These are phyloP conservation scores for Eristalinus sepulchralis DNA, from an alignment of 2,888 invertebrate species.

Conservation along the genomic window DNA sequence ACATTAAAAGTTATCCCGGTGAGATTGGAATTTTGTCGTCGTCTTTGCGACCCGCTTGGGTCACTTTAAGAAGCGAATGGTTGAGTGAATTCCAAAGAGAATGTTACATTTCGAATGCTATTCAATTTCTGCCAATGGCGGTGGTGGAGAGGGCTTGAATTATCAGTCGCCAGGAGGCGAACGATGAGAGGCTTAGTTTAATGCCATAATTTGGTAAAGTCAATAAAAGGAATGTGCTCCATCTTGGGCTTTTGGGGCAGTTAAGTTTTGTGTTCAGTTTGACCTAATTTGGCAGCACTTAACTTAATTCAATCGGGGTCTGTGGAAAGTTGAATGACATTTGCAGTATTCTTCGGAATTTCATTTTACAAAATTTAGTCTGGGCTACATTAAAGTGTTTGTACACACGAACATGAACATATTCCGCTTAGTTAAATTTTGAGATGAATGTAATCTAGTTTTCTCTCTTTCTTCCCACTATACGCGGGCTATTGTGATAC, in stretches of 20 bases:
- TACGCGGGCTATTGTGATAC: no score
- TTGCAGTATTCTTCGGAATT: no score
- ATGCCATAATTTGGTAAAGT: background rate
- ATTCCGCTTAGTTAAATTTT: no score
- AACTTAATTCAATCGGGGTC: no score
- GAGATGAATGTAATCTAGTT: no score
- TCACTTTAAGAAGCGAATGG: background rate
- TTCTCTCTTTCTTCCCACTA: no score
- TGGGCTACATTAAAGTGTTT: no score
- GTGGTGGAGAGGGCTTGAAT: background rate
- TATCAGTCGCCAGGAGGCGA: background rate
- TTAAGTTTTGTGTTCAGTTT: background rate
- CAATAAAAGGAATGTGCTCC: background rate
- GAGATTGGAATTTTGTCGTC: background rate
- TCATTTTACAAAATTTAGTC: no score
- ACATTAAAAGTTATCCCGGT: background rate
- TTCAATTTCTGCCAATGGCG: background rate
- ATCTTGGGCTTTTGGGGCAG: background rate
- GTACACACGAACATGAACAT: no score
- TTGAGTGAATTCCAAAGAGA: background rate
- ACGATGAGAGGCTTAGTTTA: background rate
- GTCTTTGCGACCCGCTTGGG: background rate
- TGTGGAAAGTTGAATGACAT: background rate
- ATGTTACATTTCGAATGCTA: background rate
- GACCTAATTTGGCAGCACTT: no score